Conservation (phyloP, 2,888 invertebrate genomes). For the Apotomis capreana region DNA sequence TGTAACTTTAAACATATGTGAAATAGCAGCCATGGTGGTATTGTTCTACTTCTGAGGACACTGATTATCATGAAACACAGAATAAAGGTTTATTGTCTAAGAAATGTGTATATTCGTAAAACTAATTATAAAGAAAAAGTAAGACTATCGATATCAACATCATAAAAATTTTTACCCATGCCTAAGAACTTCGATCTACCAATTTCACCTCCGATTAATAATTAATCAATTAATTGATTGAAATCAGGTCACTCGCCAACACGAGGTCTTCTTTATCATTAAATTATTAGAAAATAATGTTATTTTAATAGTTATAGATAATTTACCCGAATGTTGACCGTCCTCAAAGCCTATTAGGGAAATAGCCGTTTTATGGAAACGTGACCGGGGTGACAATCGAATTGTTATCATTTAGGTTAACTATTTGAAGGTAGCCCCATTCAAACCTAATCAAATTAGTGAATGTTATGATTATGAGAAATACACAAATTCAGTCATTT, state of each 20-base stretch:
- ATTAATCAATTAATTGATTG: no score
- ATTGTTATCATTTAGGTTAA: conserved; percentile 32
- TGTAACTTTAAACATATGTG: no score
- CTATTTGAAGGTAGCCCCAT: conserved; percentile 20
- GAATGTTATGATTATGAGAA: conserved; percentile 17
- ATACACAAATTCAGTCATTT: not conserved
- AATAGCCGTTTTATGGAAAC: conserved; percentile 33
- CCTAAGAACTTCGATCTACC: no score
- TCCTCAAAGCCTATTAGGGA: conserved; percentile 34
- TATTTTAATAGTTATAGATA: conserved; percentile 16
- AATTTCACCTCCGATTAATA: no score
- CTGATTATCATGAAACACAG: no score
- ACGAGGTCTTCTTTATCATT: not conserved
- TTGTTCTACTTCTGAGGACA: no score
- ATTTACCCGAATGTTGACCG: conserved; percentile 34
- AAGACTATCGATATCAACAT: no score
- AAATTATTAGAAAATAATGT: not conserved
- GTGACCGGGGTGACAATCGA: conserved; percentile 26
- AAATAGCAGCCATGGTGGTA: no score
- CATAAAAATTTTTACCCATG: no score
- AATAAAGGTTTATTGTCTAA: no score
- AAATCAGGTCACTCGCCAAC: not conserved
- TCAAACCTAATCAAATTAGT: conserved; percentile 21
- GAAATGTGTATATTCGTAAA: no score
- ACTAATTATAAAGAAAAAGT: no score